Conservation (phyloP, 2,888 invertebrate species). For the Melikaiella ostensackeni region DNA sequence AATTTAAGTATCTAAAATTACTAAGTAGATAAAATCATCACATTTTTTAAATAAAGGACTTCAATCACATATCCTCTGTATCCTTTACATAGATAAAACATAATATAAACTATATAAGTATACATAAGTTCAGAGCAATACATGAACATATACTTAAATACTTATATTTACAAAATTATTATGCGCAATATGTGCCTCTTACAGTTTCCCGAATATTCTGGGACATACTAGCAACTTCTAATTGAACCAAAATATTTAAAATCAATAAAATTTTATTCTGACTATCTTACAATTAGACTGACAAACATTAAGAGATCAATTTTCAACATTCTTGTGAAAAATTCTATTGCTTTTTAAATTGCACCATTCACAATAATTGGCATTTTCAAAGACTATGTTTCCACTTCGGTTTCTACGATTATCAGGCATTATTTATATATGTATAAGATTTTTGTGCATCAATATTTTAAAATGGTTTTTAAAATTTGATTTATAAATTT, state of each 20-base stretch:
- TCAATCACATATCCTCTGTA: slow-evolving; percentile 31
- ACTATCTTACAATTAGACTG: neutral
- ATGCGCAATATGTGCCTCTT: neutral
- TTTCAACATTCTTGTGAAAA: neutral
- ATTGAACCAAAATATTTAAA: neutral
- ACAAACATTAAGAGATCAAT: neutral
- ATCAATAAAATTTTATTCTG: neutral
- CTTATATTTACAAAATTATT: slow-evolving; percentile 19
- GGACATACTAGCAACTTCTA: neutral
- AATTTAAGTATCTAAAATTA: slow-evolving; percentile 15
- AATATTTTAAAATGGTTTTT: slow-evolving; percentile 16
- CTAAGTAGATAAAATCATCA: neutral
- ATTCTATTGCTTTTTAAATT: slow-evolving; percentile 24
- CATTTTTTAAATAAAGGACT: neutral
- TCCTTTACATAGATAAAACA: slow-evolving; percentile 31
- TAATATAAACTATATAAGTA: slow-evolving; percentile 23
- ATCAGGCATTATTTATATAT: slow-evolving; percentile 13
- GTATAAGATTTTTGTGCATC: neutral
- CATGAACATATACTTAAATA: slow-evolving; percentile 16
- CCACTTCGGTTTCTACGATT: slow-evolving; percentile 3
- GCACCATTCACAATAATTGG: slow-evolving; percentile 23
- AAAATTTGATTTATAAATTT: slow-evolving; percentile 26
- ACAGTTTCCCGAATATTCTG: slow-evolving; percentile 13
- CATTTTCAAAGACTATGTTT: slow-evolving; percentile 28
- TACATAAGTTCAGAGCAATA: slow-evolving; percentile 13